Evolutionary conservation across 2,888 invertebrate genomes (phyloP).

Genomic region (Drosophila bunnanda): DNA sequence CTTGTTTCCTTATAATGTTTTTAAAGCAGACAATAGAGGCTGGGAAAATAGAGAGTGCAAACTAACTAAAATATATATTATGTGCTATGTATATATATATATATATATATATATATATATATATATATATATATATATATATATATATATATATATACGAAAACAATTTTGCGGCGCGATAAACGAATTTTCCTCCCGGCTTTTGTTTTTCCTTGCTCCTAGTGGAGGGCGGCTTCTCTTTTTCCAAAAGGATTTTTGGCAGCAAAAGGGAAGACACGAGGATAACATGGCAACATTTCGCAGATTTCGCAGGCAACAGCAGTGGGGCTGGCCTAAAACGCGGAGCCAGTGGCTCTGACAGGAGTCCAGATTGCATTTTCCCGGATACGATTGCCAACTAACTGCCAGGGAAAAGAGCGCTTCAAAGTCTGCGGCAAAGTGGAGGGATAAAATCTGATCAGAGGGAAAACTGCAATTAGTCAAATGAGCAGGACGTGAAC

Average conservation of each 20-base stretch:
- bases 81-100: slow-evolving; percentile 27
- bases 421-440: slow-evolving; percentile 13
- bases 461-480: slow-evolving; percentile 39
- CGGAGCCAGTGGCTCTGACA: slow-evolving; percentile 28
- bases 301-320: slow-evolving; percentile 46
- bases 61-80: slow-evolving; percentile 57
- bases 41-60: slow-evolving; percentile 29
- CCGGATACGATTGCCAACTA: slow-evolving; percentile 33
- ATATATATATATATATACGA: slow-evolving; percentile 50
- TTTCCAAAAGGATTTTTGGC: slow-evolving; percentile 32
- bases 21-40: slow-evolving; percentile 49
- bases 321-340: slow-evolving; percentile 50
- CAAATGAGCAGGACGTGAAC: slow-evolving; percentile 46
- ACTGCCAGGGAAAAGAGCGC: slow-evolving; percentile 19
- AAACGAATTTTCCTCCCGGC: slow-evolving; percentile 67
- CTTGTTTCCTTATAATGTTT: slow-evolving; percentile 57
- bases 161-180: slow-evolving; percentile 72
- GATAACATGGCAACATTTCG: slow-evolving; percentile 50
- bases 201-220: slow-evolving; percentile 37
- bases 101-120: slow-evolving; percentile 30
- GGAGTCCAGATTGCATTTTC: slow-evolving; percentile 45
- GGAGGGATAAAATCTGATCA: slow-evolving; percentile 24
- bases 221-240: neutral
- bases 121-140: slow-evolving; percentile 48
- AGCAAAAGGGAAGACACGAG: slow-evolving; percentile 46